Conservation (phyloP, 2,797 vertebrate species). For the Rhynchotus rufescens region DNA sequence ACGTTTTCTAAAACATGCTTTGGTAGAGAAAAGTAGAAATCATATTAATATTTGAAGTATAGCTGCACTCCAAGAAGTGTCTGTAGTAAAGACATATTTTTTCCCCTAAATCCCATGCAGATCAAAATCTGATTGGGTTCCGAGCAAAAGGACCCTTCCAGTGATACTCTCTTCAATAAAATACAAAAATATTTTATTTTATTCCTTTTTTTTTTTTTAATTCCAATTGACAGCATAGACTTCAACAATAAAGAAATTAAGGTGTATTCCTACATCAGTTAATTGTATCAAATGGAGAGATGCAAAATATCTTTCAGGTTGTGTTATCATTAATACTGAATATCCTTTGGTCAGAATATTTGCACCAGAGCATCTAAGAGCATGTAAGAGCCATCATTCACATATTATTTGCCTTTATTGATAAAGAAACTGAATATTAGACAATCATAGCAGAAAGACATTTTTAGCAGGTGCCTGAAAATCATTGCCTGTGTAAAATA, state of each 20-base stretch:
- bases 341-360: not conserved
- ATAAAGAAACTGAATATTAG: not conserved
- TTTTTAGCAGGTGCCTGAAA: not conserved
- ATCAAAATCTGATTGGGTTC: not conserved
- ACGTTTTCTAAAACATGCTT: not conserved
- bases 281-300: not conserved
- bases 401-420: not conserved
- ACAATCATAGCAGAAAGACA: not conserved
- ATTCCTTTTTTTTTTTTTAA: no score
- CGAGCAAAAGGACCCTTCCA: not conserved
- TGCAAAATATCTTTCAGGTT: not conserved
- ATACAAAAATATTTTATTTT: not conserved
- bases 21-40: not conserved
- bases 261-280: not conserved
- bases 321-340: not conserved
- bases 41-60: not conserved
- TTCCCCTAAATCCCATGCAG: not conserved
- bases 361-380: not conserved
- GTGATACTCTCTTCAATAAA: not conserved
- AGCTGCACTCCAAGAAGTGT: rapidly evolving
- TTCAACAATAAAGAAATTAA: not conserved
- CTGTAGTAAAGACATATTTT: not conserved
- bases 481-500: not conserved
- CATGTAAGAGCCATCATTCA: no score
- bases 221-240: not conserved